Evolutionary conservation across 2,888 invertebrate species (phyloP).

Genomic region (Drosophila sordidula): DNA sequence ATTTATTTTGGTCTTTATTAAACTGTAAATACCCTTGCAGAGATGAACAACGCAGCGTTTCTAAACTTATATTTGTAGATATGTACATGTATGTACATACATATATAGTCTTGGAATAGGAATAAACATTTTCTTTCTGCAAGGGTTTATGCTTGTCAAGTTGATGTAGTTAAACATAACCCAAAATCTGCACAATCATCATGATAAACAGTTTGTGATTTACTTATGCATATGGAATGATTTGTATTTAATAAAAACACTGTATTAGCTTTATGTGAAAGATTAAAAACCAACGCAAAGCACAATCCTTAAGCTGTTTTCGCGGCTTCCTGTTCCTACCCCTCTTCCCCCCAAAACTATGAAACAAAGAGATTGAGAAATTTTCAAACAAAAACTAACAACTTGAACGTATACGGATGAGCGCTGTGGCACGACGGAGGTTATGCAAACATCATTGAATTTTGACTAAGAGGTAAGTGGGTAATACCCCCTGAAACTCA

Average conservation of each 20-base stretch:
- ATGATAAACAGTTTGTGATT: slow-evolving; percentile 7
- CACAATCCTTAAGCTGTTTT: slow-evolving; percentile 12
- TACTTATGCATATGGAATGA: not conserved
- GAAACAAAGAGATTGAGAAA: slow-evolving; percentile 76
- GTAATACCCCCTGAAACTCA: slow-evolving; percentile 43
- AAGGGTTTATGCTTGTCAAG: not conserved
- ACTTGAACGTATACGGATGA: slow-evolving; percentile 19
- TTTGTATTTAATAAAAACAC: slow-evolving; percentile 2
- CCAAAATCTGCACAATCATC: not conserved
- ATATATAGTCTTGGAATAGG: too few species aligned
- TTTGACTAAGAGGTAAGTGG: slow-evolving; percentile 54
- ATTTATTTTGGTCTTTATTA: slow-evolving; percentile 1
- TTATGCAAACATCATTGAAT: slow-evolving; percentile 46
- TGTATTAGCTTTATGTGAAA: not conserved
- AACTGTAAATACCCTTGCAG: slow-evolving; percentile 8
- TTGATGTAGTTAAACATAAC: not conserved
- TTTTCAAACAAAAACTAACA: slow-evolving; percentile 42
- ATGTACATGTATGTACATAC: not conserved
- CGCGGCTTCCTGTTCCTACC: slow-evolving; percentile 5
- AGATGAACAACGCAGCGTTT: slow-evolving; percentile 2
- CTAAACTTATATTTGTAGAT: too few species aligned
- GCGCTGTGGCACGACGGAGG: slow-evolving; percentile 29
- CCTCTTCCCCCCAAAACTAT: slow-evolving; percentile 69
- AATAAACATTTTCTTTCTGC: not conserved
- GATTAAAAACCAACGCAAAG: not conserved